Percentiles rank a stretch among this genome's conserved stretches.
Conservation (phyloP, 1,140 invertebrate species). For the Hylyphantes graminicola region DNA sequence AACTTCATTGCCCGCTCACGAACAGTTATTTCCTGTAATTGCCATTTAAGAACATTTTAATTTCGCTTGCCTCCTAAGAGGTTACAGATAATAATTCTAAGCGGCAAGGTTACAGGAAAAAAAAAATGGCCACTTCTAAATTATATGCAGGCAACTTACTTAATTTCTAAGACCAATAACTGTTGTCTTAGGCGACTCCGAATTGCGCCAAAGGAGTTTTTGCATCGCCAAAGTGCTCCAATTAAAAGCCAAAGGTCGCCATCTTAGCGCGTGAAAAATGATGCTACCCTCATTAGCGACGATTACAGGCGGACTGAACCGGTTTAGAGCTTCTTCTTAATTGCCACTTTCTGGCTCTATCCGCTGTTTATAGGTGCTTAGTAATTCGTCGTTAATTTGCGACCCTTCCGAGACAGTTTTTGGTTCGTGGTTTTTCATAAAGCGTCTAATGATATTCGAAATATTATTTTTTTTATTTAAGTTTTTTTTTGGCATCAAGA, state of each 20-base stretch:
- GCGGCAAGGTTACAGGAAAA: no score
- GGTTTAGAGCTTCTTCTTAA: slow-evolving; percentile 9
- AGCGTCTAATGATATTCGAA: no score
- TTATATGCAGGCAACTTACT: no score
- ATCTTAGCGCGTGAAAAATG: slow-evolving; percentile 29
- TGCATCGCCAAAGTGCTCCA: slow-evolving; percentile 2
- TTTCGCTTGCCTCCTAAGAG: no score
- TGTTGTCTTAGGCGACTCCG: neutral
- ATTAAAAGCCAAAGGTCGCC: slow-evolving; percentile 5
- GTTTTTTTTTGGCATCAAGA: no score
- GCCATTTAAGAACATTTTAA: no score
- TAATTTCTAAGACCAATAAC: no score
- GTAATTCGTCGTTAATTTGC: slow-evolving; percentile 15
- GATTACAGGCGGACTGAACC: slow-evolving; percentile 7
- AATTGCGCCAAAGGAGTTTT: neutral
- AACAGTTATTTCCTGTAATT: no score
- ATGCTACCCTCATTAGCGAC: slow-evolving; percentile 13
- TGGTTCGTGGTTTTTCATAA: neutral
- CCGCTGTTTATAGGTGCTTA: slow-evolving; percentile 3
- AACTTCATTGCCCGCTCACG: no score
- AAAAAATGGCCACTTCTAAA: no score
- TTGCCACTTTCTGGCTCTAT: slow-evolving; percentile 1
- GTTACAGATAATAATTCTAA: no score
- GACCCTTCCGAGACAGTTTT: neutral
- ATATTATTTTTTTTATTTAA: no score